Evolutionary conservation across 1,140 invertebrate genomes (phyloP).

Genomic region (Littorina saxatilis): DNA sequence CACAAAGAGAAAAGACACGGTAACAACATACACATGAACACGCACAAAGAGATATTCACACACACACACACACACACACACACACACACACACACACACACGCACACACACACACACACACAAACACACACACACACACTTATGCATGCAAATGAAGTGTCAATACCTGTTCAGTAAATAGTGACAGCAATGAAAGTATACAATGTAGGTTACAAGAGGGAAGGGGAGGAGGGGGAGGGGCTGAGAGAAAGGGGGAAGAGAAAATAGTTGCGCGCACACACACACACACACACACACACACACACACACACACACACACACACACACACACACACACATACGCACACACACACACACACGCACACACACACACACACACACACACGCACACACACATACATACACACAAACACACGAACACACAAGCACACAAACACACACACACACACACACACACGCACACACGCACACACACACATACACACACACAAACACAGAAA

Average conservation of each 20-base stretch:
- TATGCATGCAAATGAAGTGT: not conserved
- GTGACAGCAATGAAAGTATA: not conserved
- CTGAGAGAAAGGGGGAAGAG: not conserved
- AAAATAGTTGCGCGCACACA: not conserved
- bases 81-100: constrained; percentile 11
- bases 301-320: constrained; percentile 9
- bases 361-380: not conserved
- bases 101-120: not conserved
- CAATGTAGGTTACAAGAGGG: not conserved
- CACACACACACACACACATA: not conserved
- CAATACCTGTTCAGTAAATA: not conserved
- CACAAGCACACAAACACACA: no score
- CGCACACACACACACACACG: not conserved
- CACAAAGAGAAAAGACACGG: no score
- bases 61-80: constrained; percentile 15
- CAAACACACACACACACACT: not conserved
- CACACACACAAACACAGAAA: no score
- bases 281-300: constrained; percentile 20
- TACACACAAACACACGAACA: no score
- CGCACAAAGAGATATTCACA: not conserved
- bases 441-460: not conserved
- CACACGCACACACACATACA: constrained; percentile 3
- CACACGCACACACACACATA: constrained; percentile 7
- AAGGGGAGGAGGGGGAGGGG: not conserved
- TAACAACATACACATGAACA: no score